Conservation (phyloP, 2,888 invertebrate species). For the Rhingia campestris region DNA sequence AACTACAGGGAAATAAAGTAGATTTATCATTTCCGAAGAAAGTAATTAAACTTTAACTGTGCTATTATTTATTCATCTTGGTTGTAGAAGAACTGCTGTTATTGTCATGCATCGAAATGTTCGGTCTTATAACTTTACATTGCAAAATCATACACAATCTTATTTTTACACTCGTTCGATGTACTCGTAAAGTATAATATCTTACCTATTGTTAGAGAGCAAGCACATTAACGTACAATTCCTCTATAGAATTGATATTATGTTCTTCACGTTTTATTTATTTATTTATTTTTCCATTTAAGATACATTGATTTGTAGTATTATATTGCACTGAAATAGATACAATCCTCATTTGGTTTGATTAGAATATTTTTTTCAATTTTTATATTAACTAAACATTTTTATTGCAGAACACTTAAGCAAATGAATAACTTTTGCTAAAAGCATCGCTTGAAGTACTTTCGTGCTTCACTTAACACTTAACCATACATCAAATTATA, state of each 20-base stretch:
- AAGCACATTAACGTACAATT: background rate
- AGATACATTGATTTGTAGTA: background rate
- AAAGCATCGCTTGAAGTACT: slow-evolving; percentile 12
- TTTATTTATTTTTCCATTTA: too few species aligned
- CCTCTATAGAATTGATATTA: background rate
- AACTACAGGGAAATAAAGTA: background rate
- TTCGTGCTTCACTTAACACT: slow-evolving; percentile 2
- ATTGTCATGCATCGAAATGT: too few species aligned
- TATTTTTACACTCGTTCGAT: background rate
- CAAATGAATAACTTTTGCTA: background rate
- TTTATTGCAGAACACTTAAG: background rate
- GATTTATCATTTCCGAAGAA: too few species aligned
- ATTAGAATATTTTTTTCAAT: background rate
- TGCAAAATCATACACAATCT: background rate
- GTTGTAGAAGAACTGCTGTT: too few species aligned
- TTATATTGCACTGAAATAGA: background rate
- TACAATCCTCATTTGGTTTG: background rate
- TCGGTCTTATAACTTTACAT: background rate
- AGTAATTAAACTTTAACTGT: too few species aligned
- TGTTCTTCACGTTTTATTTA: background rate
- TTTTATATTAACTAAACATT: background rate
- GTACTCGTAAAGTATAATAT: background rate
- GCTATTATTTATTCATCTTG: too few species aligned
- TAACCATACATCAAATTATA: slow-evolving; percentile 11
- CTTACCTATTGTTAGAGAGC: slow-evolving; percentile 14